phyloP scores from a whole-genome alignment of 2,888 invertebrate species.

The Melangyna quadrimaculata region DNA sequence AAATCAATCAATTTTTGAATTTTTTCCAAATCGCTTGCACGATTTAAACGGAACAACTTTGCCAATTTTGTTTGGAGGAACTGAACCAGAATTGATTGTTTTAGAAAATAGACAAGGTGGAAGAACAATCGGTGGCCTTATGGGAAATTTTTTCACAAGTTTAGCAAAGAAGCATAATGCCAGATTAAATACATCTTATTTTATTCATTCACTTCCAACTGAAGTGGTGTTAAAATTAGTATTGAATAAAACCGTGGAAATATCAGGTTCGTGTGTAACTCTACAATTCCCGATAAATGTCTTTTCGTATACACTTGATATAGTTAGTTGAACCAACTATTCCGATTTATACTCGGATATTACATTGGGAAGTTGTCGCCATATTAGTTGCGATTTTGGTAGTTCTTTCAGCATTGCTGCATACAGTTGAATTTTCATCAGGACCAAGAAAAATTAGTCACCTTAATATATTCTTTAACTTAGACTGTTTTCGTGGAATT shows the following conservation, averaged over 20 bases:
- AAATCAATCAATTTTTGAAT: accelerated
- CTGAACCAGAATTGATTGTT: background rate
- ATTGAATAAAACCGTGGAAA: constrained; percentile 74
- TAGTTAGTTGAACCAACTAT: constrained; percentile 75
- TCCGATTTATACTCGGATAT: constrained; percentile 75
- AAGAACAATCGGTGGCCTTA: constrained; percentile 73
- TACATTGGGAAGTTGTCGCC: constrained; percentile 73
- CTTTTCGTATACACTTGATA: constrained; percentile 75
- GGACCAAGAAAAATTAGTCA: no score
- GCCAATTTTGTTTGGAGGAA: background rate
- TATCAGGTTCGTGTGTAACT: constrained; percentile 73
- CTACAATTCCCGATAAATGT: constrained; percentile 69
- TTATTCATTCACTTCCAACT: constrained; percentile 51
- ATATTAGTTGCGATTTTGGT: background rate
- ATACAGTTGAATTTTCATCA: background rate
- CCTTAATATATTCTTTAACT: background rate
- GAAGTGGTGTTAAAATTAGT: constrained; percentile 69
- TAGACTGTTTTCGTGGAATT: background rate
- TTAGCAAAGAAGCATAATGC: constrained; percentile 75
- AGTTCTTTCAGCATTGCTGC: background rate
- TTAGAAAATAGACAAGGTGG: background rate
- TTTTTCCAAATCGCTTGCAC: background rate
- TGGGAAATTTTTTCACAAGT: constrained; percentile 75
- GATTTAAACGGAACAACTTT: background rate
- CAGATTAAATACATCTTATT: constrained; percentile 51